These are phyloP conservation scores for Pteromalus puparum DNA, from an alignment of 1,140 invertebrate species.

Conservation along the genomic window DNA sequence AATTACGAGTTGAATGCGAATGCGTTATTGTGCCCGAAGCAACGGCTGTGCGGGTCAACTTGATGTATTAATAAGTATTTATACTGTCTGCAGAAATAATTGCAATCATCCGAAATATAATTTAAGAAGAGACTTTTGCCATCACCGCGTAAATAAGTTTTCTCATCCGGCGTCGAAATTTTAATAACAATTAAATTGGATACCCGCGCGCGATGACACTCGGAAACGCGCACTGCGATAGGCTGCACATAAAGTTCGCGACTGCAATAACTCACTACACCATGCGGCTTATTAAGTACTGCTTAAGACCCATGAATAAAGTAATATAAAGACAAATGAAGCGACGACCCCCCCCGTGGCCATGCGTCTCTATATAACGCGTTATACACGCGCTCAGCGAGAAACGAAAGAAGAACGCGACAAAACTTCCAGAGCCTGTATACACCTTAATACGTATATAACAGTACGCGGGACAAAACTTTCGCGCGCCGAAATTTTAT, in stretches of 20 bases:
- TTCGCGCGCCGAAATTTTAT: constrained; percentile 51
- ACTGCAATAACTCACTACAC: constrained; percentile 52
- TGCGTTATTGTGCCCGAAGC: neutral
- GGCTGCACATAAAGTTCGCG: constrained; percentile 37
- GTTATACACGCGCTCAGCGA: neutral
- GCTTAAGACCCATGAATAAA: constrained; percentile 55
- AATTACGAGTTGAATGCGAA: constrained; percentile 16
- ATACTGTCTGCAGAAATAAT: too few species aligned
- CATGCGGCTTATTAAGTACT: constrained; percentile 54
- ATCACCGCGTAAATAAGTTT: neutral
- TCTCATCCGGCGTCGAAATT: constrained; percentile 7
- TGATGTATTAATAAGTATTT: neutral
- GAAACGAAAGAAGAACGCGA: neutral
- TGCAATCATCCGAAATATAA: constrained; percentile 8
- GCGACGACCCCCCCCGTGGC: constrained; percentile 36
- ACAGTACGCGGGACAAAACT: constrained; percentile 14
- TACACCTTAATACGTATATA: neutral
- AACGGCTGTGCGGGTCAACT: neutral
- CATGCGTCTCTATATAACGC: constrained; percentile 27
- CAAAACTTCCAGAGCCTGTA: constrained; percentile 16
- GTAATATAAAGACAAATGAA: constrained; percentile 55
- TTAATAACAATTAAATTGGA: constrained; percentile 34
- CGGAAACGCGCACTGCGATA: neutral
- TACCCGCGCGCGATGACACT: constrained; percentile 1
- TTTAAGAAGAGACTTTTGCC: neutral